These are phyloP conservation scores for Crossoptilon crossoptilon DNA, from an alignment of 2,797 vertebrate species.

Conservation along the genomic window DNA sequence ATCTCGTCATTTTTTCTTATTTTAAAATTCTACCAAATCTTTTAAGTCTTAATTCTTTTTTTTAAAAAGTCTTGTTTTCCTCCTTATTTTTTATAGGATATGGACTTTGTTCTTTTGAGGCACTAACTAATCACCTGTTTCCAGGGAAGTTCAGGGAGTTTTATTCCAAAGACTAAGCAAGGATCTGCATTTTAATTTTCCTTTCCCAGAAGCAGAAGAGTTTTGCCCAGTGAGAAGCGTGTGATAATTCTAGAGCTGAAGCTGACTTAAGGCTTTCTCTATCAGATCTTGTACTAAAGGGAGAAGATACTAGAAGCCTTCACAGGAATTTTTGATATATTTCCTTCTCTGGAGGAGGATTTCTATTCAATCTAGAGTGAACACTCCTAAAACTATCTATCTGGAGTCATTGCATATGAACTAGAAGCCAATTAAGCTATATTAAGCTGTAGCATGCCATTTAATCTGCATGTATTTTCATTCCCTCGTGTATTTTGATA, in stretches of 20 bases:
- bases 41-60: not conserved
- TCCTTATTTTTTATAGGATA: not conserved
- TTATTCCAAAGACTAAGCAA: not conserved
- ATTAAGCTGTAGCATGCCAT: not conserved
- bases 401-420: not conserved
- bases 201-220: not conserved
- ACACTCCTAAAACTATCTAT: not conserved
- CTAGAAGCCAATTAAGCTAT: not conserved
- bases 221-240: not conserved
- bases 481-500: not conserved
- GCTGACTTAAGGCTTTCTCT: not conserved
- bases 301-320: not conserved
- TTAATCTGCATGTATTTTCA: not conserved
- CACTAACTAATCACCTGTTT: not conserved
- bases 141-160: not conserved
- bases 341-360: not conserved
- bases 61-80: not conserved
- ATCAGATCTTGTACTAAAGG: not conserved
- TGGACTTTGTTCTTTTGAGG: not conserved
- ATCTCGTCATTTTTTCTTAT: not conserved
- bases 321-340: not conserved
- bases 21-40: not conserved
- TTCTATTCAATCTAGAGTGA: not conserved
- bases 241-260: not conserved
- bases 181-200: not conserved